These are phyloP conservation scores for Sanderia malayensis DNA, from an alignment of 30 jellyfish, hydroid and myxozoan species.

Conservation along the genomic window DNA sequence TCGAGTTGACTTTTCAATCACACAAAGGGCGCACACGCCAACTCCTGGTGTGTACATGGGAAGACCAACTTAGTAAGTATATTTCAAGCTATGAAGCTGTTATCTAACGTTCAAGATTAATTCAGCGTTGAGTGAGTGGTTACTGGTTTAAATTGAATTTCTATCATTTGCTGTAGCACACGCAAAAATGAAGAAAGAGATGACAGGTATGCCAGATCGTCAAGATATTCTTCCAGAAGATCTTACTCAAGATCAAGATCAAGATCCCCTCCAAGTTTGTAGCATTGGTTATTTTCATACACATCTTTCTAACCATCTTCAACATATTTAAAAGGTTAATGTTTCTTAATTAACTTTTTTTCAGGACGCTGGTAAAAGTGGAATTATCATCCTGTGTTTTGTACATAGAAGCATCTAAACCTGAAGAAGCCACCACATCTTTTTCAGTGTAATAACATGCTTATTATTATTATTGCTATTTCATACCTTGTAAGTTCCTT, in stretches of 20 bases:
- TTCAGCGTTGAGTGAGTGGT: no score
- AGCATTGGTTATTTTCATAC: background rate
- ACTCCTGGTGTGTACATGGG: conserved; percentile 99
- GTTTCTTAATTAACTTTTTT: background rate
- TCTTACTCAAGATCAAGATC: conserved; percentile 64
- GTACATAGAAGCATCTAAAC: background rate
- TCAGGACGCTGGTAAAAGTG: conserved; percentile 8
- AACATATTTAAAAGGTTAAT: background rate
- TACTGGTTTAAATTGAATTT: no score
- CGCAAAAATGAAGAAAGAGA: conserved; percentile 52
- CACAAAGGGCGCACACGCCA: conserved; percentile 99
- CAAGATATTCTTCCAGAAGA: conserved; percentile 5
- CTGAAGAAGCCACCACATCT: background rate
- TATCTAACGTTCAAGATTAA: no score
- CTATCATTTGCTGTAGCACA: conserved; percentile 5
- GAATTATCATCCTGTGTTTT: background rate
- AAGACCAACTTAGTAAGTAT: conserved; percentile 87
- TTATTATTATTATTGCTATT: no score
- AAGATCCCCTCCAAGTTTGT: conserved; percentile 12
- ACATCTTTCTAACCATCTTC: background rate
- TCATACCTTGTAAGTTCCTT: no score
- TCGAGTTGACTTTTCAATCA: conserved; percentile 98
- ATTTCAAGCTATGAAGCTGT: no score
- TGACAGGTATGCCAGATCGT: conserved; percentile 30
- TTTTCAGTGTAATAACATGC: background rate